Percentiles rank a stretch among this genome's conserved stretches.
phyloP scores from a whole-genome alignment of 2,113 vertebrate genomes.

The Scatophagus argus region DNA sequence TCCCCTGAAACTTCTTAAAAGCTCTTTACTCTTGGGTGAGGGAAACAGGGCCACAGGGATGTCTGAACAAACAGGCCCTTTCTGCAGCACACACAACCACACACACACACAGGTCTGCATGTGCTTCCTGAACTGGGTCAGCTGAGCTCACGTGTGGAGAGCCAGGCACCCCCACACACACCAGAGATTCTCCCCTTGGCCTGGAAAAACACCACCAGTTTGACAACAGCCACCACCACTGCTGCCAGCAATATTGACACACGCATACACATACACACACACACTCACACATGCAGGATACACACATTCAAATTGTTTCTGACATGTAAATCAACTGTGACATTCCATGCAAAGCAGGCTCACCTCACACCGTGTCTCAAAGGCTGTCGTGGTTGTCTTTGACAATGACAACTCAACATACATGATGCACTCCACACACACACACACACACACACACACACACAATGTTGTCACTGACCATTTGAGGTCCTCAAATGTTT shows the following conservation, averaged over 20 bases:
- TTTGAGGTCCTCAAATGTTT: constrained; percentile 24
- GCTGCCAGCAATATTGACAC: constrained; percentile 19
- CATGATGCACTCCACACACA: background rate
- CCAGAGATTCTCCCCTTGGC: constrained; percentile 39
- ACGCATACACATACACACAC: constrained; percentile 19
- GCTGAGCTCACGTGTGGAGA: constrained; percentile 68
- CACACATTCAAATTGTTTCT: constrained; percentile 45
- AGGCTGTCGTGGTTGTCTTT: constrained; percentile 5
- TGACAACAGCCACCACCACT: constrained; percentile 36
- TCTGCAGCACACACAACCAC: constrained; percentile 25
- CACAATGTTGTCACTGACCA: constrained; percentile 22
- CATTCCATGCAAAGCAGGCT: constrained; percentile 47
- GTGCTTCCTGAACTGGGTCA: constrained; percentile 69
- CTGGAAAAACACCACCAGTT: constrained; percentile 65
- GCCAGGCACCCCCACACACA: constrained; percentile 27
- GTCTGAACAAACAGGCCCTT: constrained; percentile 68
- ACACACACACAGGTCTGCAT: constrained; percentile 40
- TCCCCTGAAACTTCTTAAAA: constrained; percentile 60
- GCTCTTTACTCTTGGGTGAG: constrained; percentile 53
- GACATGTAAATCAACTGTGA: constrained; percentile 55
- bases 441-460: constrained; percentile 2
- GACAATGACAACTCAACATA: constrained; percentile 5
- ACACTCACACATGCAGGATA: constrained; percentile 6
- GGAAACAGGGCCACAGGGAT: constrained; percentile 28
- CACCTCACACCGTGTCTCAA: constrained; percentile 31